Conservation (phyloP, 2,888 invertebrate genomes). For the Phalera bucephala region DNA sequence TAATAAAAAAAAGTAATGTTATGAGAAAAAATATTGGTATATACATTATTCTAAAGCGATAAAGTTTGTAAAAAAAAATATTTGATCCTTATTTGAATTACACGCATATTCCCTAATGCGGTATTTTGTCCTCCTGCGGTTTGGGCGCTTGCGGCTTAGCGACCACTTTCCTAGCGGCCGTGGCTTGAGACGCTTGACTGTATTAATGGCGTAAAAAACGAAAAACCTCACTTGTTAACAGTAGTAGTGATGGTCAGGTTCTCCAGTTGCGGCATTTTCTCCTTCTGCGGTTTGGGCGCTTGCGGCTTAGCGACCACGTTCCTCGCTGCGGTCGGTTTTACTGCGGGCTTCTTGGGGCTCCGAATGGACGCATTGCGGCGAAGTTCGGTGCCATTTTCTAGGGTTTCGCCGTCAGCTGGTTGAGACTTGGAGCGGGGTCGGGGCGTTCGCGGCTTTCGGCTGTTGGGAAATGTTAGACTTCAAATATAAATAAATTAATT, state of each 20-base stretch:
- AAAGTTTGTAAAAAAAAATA: too few species aligned
- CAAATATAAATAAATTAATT: too few species aligned
- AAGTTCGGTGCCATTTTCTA: slow-evolving; percentile 50
- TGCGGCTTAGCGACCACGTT: slow-evolving; percentile 21
- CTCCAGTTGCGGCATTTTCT: slow-evolving; percentile 61
- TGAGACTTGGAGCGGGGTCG: slow-evolving; percentile 71
- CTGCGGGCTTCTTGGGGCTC: slow-evolving; percentile 36
- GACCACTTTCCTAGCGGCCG: too few species aligned
- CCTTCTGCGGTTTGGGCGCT: slow-evolving; percentile 24
- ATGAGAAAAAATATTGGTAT: too few species aligned
- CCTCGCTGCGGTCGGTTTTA: slow-evolving; percentile 27
- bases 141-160: slow-evolving; percentile 17
- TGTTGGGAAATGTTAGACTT: too few species aligned
- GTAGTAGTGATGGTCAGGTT: slow-evolving; percentile 66
- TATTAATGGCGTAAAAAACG: too few species aligned
- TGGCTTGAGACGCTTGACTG: too few species aligned
- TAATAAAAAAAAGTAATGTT: too few species aligned
- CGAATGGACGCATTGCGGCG: slow-evolving; percentile 62
- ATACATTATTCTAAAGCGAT: too few species aligned
- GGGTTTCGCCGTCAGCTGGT: slow-evolving; percentile 59
- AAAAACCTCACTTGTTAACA: slow-evolving; percentile 54
- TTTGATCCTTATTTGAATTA: too few species aligned
- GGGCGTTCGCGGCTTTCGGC: slow-evolving; percentile 44
- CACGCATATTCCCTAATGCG: too few species aligned
- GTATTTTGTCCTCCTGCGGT: slow-evolving; percentile 48